Conservation (phyloP, 2,888 invertebrate genomes). For the Tryphoninae sp. region DNA sequence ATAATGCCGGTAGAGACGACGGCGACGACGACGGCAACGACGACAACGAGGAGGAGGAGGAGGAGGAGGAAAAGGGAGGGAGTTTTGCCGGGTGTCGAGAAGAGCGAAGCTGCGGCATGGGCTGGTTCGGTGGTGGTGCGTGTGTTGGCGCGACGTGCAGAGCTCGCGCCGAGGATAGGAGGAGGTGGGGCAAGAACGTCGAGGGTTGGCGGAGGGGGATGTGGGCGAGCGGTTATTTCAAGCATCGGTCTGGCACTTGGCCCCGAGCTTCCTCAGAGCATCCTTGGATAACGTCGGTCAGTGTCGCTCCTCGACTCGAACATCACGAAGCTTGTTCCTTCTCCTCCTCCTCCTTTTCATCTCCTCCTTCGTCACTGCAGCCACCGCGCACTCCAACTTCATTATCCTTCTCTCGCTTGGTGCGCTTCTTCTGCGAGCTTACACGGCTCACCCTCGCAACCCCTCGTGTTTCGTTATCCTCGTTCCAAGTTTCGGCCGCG, state of each 20-base stretch:
- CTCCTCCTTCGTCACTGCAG: background rate
- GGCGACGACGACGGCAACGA: slow-evolving; percentile 56
- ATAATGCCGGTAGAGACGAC: slow-evolving; percentile 13
- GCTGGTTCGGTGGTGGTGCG: slow-evolving; percentile 15
- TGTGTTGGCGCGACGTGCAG: slow-evolving; percentile 39
- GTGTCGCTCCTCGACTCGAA: slow-evolving; percentile 65
- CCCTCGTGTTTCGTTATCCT: background rate
- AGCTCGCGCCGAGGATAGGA: slow-evolving; percentile 4
- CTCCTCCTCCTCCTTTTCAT: slow-evolving; percentile 9
- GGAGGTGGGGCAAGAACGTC: slow-evolving; percentile 69
- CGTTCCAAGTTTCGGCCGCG: background rate
- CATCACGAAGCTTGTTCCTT: slow-evolving; percentile 59
- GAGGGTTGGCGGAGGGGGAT: slow-evolving; percentile 78
- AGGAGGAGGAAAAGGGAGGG: slow-evolving; percentile 65
- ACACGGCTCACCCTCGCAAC: slow-evolving; percentile 3
- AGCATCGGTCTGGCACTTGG: slow-evolving; percentile 79
- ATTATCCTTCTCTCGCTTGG: too few relatives aligned
- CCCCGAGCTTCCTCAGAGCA: slow-evolving; percentile 76
- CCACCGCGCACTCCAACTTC: too few relatives aligned
- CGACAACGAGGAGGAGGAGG: slow-evolving; percentile 18
- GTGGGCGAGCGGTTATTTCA: slow-evolving; percentile 79
- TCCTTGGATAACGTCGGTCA: slow-evolving; percentile 69
- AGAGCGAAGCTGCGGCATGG: slow-evolving; percentile 18
- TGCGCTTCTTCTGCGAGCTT: background rate
- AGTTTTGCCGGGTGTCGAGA: slow-evolving; percentile 67